Percentiles rank a stretch among this genome's conserved stretches.
Evolutionary conservation across 2,113 vertebrate species (phyloP).

Genomic region (Mormyrus iriodes): DNA sequence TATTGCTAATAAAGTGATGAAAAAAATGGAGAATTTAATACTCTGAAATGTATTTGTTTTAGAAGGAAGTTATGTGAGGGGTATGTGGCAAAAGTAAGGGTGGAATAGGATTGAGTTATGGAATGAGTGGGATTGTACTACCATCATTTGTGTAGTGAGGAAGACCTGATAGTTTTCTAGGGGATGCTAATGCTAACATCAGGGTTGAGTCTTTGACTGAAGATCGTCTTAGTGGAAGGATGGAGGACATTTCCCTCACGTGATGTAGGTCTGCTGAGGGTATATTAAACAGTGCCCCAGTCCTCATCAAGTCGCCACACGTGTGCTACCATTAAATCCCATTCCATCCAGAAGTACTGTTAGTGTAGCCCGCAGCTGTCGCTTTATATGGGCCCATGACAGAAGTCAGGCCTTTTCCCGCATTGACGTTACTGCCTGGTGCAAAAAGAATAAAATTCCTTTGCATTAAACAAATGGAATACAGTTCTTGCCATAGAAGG

Average conservation of each 20-base stretch:
- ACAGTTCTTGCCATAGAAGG: constrained; percentile 8
- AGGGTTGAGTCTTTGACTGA: too few relatives aligned
- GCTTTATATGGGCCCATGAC: not conserved
- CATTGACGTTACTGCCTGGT: not conserved
- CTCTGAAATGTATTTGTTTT: not conserved
- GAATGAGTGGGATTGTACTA: not conserved
- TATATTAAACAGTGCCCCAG: not conserved
- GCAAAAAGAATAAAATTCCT: constrained; percentile 10
- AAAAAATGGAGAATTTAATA: not conserved
- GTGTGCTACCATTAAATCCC: not conserved
- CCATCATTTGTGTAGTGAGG: not conserved
- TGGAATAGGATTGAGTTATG: not conserved
- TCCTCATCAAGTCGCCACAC: not conserved
- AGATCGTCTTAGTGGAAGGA: not conserved
- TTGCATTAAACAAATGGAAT: constrained; percentile 8
- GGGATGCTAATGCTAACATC: not conserved
- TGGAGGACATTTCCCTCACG: not conserved
- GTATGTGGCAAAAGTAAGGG: not conserved
- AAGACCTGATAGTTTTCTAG: too few relatives aligned
- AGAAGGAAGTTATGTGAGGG: not conserved
- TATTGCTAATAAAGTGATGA: not conserved
- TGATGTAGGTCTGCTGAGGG: not conserved
- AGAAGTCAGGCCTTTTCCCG: not conserved
- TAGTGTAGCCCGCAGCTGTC: not conserved
- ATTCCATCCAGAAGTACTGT: not conserved